A percentile compares a stretch with the other conserved stretches of the same genome.
phyloP scores from a whole-genome alignment of 2,113 vertebrate genomes.

The Myotis davidii region DNA sequence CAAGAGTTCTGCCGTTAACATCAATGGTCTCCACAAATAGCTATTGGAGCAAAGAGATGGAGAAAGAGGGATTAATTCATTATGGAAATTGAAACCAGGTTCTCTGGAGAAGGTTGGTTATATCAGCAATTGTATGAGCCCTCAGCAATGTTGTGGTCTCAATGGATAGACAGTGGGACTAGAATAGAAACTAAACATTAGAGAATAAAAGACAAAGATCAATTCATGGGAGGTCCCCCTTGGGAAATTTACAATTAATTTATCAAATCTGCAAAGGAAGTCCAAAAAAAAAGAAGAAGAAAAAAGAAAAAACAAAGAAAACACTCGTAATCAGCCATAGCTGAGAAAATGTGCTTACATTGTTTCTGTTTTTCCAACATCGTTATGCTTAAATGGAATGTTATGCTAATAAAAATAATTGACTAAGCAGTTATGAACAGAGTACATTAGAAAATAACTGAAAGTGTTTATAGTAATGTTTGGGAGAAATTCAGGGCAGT shows the following conservation, averaged over 20 bases:
- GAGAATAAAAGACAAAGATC: conserved; percentile 38
- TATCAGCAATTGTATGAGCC: conserved; percentile 40
- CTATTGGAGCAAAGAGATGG: conserved; percentile 80
- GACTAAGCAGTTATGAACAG: neutral
- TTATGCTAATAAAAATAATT: conserved; percentile 48
- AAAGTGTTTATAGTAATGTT: neutral
- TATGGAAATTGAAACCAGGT: conserved; percentile 28
- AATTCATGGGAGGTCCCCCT: neutral
- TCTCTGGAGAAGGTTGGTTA: conserved; percentile 31
- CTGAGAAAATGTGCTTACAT: conserved; percentile 32
- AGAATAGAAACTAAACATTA: conserved; percentile 39
- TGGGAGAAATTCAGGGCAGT: neutral
- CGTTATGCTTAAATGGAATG: conserved; percentile 56
- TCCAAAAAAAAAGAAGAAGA: neutral
- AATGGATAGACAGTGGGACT: neutral
- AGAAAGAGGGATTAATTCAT: conserved; percentile 31
- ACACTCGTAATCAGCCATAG: neutral
- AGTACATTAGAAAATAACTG: conserved; percentile 41
- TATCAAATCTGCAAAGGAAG: conserved; percentile 31
- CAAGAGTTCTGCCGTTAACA: conserved; percentile 87
- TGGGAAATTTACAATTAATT: conserved; percentile 68
- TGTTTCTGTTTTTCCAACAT: conserved; percentile 50
- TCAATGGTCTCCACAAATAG: conserved; percentile 94
- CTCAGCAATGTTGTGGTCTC: conserved; percentile 43
- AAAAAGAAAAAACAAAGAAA: neutral